Conservation (phyloP, 2,113 vertebrate genomes). For the Megaleporinus macrocephalus region DNA sequence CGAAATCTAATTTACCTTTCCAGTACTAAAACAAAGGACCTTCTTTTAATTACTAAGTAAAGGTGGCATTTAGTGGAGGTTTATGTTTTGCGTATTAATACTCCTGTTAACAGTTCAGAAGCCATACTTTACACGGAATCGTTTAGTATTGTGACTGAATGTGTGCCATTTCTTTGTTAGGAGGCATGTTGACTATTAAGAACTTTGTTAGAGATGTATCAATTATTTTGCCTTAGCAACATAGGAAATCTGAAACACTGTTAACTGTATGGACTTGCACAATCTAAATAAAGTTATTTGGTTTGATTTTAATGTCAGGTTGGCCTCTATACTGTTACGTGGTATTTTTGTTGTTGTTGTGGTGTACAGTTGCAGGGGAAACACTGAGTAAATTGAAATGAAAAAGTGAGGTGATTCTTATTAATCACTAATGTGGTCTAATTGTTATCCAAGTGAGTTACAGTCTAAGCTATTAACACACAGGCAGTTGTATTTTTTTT, state of each 20-base stretch:
- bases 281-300: constrained; percentile 73
- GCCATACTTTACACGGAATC: constrained; percentile 64
- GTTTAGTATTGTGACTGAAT: constrained; percentile 72
- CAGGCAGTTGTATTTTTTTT: too few relatives aligned
- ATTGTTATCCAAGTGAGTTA: too few relatives aligned
- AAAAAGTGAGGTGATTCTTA: too few relatives aligned
- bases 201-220: constrained; percentile 61
- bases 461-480: too few relatives aligned
- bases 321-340: not conserved
- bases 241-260: constrained; percentile 53
- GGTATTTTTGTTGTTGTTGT: too few relatives aligned
- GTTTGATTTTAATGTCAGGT: constrained; percentile 53
- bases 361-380: too few relatives aligned
- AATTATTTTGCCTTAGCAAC: constrained; percentile 54
- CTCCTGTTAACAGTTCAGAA: constrained; percentile 63
- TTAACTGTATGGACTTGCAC: constrained; percentile 71
- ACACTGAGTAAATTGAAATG: too few relatives aligned
- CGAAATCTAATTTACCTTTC: not conserved
- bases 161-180: constrained; percentile 64
- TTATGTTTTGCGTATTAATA: constrained; percentile 44
- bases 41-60: constrained; percentile 3
- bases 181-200: constrained; percentile 39
- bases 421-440: too few relatives aligned
- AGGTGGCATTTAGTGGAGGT: constrained; percentile 28
- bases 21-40: constrained; percentile 15